phyloP scores from a whole-genome alignment of 2,797 vertebrate genomes.

The Hoplostethus mediterraneus region DNA sequence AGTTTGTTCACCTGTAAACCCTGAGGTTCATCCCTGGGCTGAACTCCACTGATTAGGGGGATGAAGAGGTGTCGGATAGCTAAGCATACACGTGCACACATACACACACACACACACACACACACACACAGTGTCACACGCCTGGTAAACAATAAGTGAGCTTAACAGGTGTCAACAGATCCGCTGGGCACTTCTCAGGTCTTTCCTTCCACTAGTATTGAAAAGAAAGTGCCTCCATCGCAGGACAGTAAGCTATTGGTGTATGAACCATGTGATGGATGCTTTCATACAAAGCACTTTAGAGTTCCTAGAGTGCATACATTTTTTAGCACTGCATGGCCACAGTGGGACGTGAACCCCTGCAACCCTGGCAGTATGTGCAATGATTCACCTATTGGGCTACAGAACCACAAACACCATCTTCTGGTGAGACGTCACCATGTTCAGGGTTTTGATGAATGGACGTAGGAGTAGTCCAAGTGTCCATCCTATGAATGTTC shows the following conservation, averaged over 20 bases:
- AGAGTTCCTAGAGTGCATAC: too few species aligned
- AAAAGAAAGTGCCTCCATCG: neutral
- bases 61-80: conserved; percentile 29
- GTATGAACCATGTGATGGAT: too few species aligned
- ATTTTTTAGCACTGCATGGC: too few species aligned
- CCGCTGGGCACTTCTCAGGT: neutral
- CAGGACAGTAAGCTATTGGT: neutral
- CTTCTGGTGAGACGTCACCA: too few species aligned
- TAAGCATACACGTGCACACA: neutral
- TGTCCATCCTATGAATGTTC: too few species aligned
- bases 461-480: too few species aligned
- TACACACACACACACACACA: conserved; percentile 9
- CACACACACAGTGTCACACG: conserved; percentile 14
- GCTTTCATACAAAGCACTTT: too few species aligned
- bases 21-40: conserved; percentile 18
- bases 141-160: neutral
- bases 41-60: conserved; percentile 45
- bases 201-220: neutral
- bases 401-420: too few species aligned
- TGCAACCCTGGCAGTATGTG: too few species aligned
- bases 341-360: too few species aligned
- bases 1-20: conserved; percentile 49
- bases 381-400: too few species aligned
- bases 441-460: too few species aligned
- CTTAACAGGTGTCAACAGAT: neutral